Evolutionary conservation across 2,888 invertebrate genomes (phyloP), one percentile per base, ranked within the genome.

Genomic region (Drosophila tripunctata): DNA sequence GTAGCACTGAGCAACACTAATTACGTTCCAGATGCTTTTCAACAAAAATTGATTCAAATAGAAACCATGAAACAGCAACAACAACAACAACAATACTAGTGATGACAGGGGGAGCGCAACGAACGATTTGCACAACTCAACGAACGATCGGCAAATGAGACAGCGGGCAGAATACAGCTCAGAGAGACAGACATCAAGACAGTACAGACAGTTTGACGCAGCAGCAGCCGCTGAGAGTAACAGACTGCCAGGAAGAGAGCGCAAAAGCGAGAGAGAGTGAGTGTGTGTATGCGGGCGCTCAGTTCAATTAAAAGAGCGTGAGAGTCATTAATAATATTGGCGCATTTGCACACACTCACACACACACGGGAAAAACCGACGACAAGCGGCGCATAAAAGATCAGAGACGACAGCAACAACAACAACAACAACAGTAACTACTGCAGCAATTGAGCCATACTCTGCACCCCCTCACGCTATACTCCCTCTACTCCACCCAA

Each of bases 241-340:
- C 44, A 22, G 38, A 14, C 31, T 33, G 38, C 21, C 8, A 19
- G n/a, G n/a, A 8, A 3, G 31, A 22, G 43, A 6, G 38, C 12
- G 47, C 19, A 47, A 8, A 12, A 56, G 19, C 38, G 30, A 17
- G 27, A 24, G 54, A 21, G 35, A 36, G 55, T 44, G 47, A 27
- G 31, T 22, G 31, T 10, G 47, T 44, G 19, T 54, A 60, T 72
- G 68, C 58, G 66, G 61, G 72, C 79, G 67, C 67, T 78, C 65
- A 60, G 81, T 78, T 82, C 70, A 80, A 84, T 75, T 81, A 57
- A 76, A n/a, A 75, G 79, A 85, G 74, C 87, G 82, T 87, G 85
- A 85, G 85, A 81, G 82, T 36, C 60, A 67, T 68, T 65, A 74
- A 68, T 73, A 71, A 70, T 83, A 79, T 81, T 80, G 79, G 64